phyloP scores from a whole-genome alignment of 2,113 vertebrate species.

The Myotis brandtii region DNA sequence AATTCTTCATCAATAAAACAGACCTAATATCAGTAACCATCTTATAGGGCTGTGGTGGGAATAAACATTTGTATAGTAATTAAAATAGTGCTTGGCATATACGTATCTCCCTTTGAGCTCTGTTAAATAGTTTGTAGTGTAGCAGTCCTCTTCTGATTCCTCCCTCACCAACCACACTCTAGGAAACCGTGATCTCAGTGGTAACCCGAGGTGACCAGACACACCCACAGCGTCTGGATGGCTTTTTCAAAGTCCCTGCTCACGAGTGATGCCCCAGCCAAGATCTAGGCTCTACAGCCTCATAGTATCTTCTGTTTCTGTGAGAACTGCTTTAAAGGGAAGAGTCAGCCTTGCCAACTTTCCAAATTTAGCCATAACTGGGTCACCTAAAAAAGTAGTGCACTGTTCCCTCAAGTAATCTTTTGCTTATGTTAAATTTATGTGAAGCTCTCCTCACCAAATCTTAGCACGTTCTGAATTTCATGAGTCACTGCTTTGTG shows the following conservation, averaged over 20 bases:
- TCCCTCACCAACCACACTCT: not conserved
- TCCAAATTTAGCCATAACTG: slow-evolving; percentile 80
- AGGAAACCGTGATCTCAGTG: not conserved
- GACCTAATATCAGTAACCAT: not conserved
- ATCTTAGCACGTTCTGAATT: slow-evolving; percentile 73
- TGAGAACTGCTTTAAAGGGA: slow-evolving; percentile 43
- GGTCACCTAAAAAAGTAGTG: slow-evolving; percentile 80
- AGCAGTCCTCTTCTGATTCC: not conserved
- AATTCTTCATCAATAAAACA: not conserved
- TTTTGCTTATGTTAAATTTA: slow-evolving; percentile 79
- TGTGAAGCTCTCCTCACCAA: slow-evolving; percentile 72
- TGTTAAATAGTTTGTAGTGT: not conserved
- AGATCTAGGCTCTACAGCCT: slow-evolving; percentile 24
- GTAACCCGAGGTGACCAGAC: slow-evolving; percentile 13
- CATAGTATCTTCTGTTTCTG: slow-evolving; percentile 66
- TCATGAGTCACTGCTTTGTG: slow-evolving; percentile 77
- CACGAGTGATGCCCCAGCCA: slow-evolving; percentile 25
- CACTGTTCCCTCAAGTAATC: slow-evolving; percentile 79
- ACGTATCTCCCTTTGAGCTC: not conserved
- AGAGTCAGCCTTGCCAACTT: slow-evolving; percentile 63
- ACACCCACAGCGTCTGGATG: not conserved
- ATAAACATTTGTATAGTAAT: not conserved
- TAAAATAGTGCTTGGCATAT: not conserved
- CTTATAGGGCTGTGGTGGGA: not conserved
- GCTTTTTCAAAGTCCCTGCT: slow-evolving; percentile 23